Evolutionary conservation across 2,888 invertebrate genomes (phyloP).

Genomic region (Apoda limacodes): DNA sequence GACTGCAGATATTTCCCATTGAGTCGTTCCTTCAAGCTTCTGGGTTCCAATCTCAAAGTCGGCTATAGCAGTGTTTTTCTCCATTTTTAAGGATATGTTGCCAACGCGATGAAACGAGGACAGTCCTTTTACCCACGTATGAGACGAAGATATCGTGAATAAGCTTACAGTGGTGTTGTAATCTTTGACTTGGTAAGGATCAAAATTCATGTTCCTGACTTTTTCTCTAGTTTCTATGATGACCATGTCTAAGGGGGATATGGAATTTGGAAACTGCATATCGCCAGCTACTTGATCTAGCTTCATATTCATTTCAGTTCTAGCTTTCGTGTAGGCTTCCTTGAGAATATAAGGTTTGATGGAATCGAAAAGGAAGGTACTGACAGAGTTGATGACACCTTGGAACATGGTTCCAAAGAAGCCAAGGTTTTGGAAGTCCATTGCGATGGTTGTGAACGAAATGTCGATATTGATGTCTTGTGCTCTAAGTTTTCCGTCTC

Average conservation of each 20-base stretch:
- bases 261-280: conserved; percentile 84
- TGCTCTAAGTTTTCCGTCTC: conserved; percentile 81
- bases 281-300: conserved; percentile 76
- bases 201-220: conserved; percentile 74
- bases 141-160: conserved; percentile 75
- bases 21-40: conserved; percentile 79
- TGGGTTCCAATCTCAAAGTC: conserved; percentile 84
- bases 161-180: conserved; percentile 79
- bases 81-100: conserved; percentile 78
- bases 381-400: conserved; percentile 84
- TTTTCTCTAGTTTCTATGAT: conserved; percentile 80
- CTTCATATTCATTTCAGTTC: conserved; percentile 79
- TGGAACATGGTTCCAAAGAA: conserved; percentile 78
- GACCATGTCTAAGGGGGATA: conserved; percentile 87
- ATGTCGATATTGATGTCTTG: conserved; percentile 85
- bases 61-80: conserved; percentile 76
- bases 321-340: conserved; percentile 80
- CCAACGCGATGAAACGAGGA: conserved; percentile 87
- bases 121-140: conserved; percentile 84
- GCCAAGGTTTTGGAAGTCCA: conserved; percentile 87
- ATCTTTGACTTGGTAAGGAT: conserved; percentile 81
- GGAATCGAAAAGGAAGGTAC: conserved; percentile 85
- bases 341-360: conserved; percentile 87
- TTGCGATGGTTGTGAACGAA: conserved; percentile 77
- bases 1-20: conserved; percentile 81